A percentile compares a stretch with the other conserved stretches of the same genome.
These are phyloP conservation scores for Cavia aperea DNA, from an alignment of 2,113 vertebrate species.

Conservation along the genomic window DNA sequence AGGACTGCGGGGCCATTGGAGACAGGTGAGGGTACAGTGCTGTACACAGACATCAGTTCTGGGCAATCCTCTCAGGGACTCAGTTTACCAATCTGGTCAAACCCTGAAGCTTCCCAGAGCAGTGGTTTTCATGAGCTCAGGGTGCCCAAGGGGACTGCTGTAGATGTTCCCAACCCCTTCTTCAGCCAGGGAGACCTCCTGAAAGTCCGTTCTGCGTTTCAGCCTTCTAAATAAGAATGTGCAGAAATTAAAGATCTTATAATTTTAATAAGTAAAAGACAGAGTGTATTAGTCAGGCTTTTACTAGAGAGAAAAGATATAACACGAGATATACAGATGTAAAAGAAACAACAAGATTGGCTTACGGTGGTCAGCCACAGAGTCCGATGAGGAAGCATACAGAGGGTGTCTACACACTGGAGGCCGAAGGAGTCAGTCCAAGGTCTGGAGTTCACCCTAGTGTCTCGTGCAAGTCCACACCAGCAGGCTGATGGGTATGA, in stretches of 20 bases:
- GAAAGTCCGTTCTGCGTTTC: neutral
- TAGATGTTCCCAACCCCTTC: no score
- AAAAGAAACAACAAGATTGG: no score
- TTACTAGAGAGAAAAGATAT: no score
- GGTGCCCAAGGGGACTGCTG: no score
- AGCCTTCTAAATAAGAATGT: neutral
- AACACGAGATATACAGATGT: no score
- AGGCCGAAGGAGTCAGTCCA: no score
- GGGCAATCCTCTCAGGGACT: neutral
- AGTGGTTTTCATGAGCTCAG: neutral
- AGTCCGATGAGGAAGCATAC: no score
- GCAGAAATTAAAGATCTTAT: neutral
- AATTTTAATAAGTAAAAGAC: neutral
- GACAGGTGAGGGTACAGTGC: rapidly evolving
- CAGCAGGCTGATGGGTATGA: no score
- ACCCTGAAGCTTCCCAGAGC: neutral
- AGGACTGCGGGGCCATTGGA: rapidly evolving
- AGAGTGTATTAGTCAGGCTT: neutral
- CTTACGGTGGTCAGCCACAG: no score
- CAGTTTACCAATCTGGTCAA: neutral
- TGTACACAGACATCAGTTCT: rapidly evolving
- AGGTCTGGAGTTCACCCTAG: no score
- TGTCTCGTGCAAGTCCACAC: no score
- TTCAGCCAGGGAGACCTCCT: neutral
- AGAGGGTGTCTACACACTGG: no score